A percentile compares a stretch with the other conserved stretches of the same genome.
Conservation (phyloP, 30 jellyfish, hydroid and myxozoan species). For the Cassiopea xamachana region DNA sequence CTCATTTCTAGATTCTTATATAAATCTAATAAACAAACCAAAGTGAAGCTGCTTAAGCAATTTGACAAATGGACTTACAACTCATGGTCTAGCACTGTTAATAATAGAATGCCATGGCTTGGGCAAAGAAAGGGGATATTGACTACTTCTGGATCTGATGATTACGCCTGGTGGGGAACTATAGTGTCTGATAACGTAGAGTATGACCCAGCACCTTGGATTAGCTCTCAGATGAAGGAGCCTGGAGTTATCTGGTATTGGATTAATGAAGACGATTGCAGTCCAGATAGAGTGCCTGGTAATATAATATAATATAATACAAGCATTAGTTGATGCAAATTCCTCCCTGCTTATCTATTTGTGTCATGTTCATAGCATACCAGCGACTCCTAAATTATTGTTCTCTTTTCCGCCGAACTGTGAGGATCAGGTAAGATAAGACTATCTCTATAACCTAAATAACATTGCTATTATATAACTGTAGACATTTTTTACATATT, state of each 20-base stretch:
- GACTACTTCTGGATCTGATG: conserved; percentile 83
- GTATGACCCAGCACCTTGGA: conserved; percentile 85
- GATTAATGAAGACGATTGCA: conserved; percentile 87
- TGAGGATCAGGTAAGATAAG: no score
- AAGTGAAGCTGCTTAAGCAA: conserved; percentile 59
- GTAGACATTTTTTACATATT: no score
- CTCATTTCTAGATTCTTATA: conserved; percentile 36
- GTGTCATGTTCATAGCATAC: no score
- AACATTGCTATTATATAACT: no score
- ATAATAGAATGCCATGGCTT: conserved; percentile 85
- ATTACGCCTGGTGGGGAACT: conserved; percentile 70
- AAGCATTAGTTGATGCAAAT: no score
- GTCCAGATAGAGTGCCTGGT: conserved; percentile 75
- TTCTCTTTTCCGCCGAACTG: no score
- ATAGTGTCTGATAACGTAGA: conserved; percentile 62
- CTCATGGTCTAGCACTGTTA: conserved; percentile 61
- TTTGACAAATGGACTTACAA: conserved; percentile 81
- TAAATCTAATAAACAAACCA: conserved; percentile 12
- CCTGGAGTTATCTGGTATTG: conserved; percentile 90
- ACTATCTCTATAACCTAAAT: no score
- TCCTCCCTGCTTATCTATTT: no score
- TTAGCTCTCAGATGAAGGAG: conserved; percentile 18
- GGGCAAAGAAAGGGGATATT: conserved; percentile 79
- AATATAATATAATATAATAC: no score
- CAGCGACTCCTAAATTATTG: no score